Base-by-base conservation (phyloP, 2,888 invertebrate genomes). In the Lymantria monacha region DNA sequence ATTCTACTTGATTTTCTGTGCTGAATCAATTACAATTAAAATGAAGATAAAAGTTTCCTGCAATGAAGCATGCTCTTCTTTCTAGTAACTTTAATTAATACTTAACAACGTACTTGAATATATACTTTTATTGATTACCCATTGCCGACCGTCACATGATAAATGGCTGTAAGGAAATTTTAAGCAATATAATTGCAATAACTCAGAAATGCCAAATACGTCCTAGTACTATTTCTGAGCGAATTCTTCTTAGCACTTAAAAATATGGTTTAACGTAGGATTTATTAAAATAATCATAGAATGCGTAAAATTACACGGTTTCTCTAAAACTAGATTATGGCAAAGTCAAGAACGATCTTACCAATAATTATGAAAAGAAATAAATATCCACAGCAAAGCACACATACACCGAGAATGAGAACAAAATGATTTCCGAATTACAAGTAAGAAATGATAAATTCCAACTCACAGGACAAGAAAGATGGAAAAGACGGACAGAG, bases 401-500 rank as follows among this genome's bases (percentile, higher is more conserved):
- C 83, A 87, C 81, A 78, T 75, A 57, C 83, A 87, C 83, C 63
- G 67, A 59, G 61, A 64, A 61, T 61, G 66, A 63, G 59, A 59
- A 66, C 54, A 49, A 68, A 65, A 58, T 64, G 63, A 61, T 63
- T 46, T 49, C 57, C 51, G 55, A 70, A 76, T 64, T 66, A 63
- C 53, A 50, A 79, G 70, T 71, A 66, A 61, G 53, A 66, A 72
- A 10, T 22, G 22, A 14, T 41, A 41, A 82, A 84, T 78, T 70
- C 69, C 67, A 83, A 91, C 91, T 91, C 87, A 91, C 91, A 75
- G 76, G 87, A 83, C 85, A 76, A 81, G 80, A 85, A 83, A 87
- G 87, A 86, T 78, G 83, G 83, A 87, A 88, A 85, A 89, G 88
- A 82, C 85, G 84, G 85, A 77, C 85, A 77, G 79, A 88, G 91